Conservation (phyloP, 2,797 vertebrate species). For the Typhlichthys subterraneus region DNA sequence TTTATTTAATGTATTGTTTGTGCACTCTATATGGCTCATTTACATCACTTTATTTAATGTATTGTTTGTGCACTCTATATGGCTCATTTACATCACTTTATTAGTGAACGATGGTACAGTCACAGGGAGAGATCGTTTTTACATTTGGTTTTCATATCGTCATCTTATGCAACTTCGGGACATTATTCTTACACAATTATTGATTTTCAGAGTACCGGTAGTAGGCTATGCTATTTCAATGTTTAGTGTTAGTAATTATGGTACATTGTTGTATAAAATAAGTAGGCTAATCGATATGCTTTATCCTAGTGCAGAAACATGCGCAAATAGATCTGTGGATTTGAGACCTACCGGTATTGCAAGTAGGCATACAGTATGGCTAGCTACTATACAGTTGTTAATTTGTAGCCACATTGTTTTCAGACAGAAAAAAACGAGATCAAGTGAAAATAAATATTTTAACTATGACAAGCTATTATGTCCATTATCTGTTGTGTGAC, state of each 20-base stretch:
- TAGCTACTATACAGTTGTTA: no score
- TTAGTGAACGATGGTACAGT: background rate
- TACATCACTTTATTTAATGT: background rate
- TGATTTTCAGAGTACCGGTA: background rate
- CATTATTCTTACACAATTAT: background rate
- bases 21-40: background rate
- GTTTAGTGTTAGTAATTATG: background rate
- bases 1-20: slow-evolving; percentile 3
- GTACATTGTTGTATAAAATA: no score
- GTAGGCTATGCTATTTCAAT: background rate
- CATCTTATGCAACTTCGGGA: slow-evolving; percentile 36
- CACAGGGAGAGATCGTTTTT: background rate
- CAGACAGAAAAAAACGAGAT: no score
- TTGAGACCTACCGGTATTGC: no score
- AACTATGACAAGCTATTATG: no score
- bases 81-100: background rate
- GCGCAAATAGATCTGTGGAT: no score
- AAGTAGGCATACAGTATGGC: no score
- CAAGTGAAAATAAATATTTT: no score
- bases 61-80: slow-evolving; percentile 1
- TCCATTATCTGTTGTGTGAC: no score
- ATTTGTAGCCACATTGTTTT: no score
- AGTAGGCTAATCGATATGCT: background rate
- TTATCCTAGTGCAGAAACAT: no score
- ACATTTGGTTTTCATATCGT: slow-evolving; percentile 40